These are phyloP conservation scores for Andrena chrysosceles DNA, from an alignment of 2,888 invertebrate genomes.

Conservation along the genomic window DNA sequence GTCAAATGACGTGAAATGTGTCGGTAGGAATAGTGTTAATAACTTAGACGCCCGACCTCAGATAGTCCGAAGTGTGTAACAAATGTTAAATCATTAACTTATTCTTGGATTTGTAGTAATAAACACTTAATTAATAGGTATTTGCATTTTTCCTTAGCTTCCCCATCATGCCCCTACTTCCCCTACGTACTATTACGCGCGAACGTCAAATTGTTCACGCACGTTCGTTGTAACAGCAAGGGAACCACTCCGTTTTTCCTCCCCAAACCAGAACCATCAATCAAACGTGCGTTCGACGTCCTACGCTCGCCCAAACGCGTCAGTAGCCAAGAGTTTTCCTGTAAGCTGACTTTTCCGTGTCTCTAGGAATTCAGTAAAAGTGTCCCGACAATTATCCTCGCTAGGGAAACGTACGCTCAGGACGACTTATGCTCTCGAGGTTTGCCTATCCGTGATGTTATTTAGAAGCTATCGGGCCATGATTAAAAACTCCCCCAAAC, in stretches of 20 bases:
- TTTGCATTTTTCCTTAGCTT: no score
- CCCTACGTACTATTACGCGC: constrained; percentile 18
- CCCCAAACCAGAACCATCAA: neutral
- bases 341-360: constrained; percentile 18
- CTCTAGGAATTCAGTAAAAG: constrained; percentile 20
- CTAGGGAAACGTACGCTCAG: constrained; percentile 1
- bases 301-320: neutral
- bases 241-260: neutral
- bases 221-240: constrained; percentile 13
- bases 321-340: neutral
- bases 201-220: neutral
- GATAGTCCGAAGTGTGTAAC: no score
- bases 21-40: no score
- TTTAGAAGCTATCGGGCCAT: neutral
- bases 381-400: neutral
- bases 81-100: no score
- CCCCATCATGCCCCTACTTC: no score
- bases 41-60: no score
- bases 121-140: no score
- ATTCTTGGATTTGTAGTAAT: no score
- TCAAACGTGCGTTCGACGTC: neutral
- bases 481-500: neutral
- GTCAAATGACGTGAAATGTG: no score
- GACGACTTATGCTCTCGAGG: neutral
- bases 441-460: constrained; percentile 1